Percentiles rank a stretch among this genome's conserved stretches.
phyloP scores from a whole-genome alignment of 1,140 invertebrate genomes.

The Mactra quadrangularis region DNA sequence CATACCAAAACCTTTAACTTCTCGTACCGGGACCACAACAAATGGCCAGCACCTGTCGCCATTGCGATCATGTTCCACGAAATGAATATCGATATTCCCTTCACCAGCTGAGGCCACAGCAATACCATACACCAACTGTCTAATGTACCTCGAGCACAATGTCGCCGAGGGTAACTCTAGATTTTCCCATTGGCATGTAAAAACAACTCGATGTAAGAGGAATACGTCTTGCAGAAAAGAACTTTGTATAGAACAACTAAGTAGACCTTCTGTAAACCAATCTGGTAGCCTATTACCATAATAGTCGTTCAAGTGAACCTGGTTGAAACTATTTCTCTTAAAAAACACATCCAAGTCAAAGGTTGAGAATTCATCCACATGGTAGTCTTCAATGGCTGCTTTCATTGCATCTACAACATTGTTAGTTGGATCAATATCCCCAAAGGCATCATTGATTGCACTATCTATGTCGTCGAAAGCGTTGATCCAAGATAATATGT shows the following conservation, averaged over 20 bases:
- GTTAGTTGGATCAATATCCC: slow-evolving; percentile 63
- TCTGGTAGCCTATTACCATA: slow-evolving; percentile 81
- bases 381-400: slow-evolving; percentile 65
- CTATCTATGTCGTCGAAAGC: slow-evolving; percentile 86
- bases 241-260: slow-evolving; percentile 83
- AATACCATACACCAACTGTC: slow-evolving; percentile 88
- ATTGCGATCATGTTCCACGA: no score
- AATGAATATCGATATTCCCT: no score
- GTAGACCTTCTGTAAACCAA: slow-evolving; percentile 87
- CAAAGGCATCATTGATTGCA: slow-evolving; percentile 74
- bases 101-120: slow-evolving; percentile 76
- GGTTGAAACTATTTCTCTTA: slow-evolving; percentile 23
- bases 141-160: slow-evolving; percentile 86
- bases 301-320: slow-evolving; percentile 58
- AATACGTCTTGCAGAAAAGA: slow-evolving; percentile 88
- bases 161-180: slow-evolving; percentile 86
- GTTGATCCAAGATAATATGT: slow-evolving; percentile 82
- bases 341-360: slow-evolving; percentile 23
- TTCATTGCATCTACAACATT: slow-evolving; percentile 65
- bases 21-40: no score
- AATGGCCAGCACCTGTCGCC: no score
- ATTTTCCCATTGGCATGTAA: slow-evolving; percentile 90
- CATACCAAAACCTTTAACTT: no score
- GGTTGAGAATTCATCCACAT: neutral
- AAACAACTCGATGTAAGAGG: slow-evolving; percentile 87